Percentiles rank a stretch among this genome's conserved stretches.
These are phyloP conservation scores for Paradoxurus hermaphroditus DNA, from an alignment of 2,113 vertebrate genomes.

Conservation along the genomic window DNA sequence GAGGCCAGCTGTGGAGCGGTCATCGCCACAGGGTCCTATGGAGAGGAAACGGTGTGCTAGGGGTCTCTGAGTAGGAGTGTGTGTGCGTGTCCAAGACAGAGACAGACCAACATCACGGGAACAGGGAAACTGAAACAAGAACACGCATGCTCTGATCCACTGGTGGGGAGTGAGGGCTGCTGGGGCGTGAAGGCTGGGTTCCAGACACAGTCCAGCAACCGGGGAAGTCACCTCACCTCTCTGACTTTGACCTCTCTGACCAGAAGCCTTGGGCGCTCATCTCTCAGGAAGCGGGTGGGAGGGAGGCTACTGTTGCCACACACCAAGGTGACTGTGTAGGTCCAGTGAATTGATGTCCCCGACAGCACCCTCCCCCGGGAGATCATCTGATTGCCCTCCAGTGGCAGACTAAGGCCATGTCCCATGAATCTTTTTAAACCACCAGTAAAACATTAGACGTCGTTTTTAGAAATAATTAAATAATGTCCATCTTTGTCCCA, in stretches of 20 bases:
- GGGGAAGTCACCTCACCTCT: no score
- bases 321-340: not conserved
- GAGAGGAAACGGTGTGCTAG: not conserved
- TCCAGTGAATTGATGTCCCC: not conserved
- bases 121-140: not conserved
- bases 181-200: not conserved
- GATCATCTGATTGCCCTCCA: not conserved
- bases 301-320: not conserved
- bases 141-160: fast-evolving
- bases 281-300: fast-evolving
- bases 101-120: not conserved
- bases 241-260: not conserved
- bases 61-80: not conserved
- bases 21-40: not conserved
- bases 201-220: fast-evolving
- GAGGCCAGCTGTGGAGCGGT: not conserved
- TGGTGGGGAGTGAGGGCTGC: fast-evolving
- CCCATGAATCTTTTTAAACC: not conserved
- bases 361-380: not conserved
- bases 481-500: not conserved
- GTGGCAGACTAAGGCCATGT: not conserved
- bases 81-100: not conserved
- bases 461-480: not conserved
- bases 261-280: not conserved
- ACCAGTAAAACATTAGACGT: not conserved